These are phyloP conservation scores for Gymnorhina tibicen DNA, from an alignment of 2,113 vertebrate genomes.

Conservation along the genomic window DNA sequence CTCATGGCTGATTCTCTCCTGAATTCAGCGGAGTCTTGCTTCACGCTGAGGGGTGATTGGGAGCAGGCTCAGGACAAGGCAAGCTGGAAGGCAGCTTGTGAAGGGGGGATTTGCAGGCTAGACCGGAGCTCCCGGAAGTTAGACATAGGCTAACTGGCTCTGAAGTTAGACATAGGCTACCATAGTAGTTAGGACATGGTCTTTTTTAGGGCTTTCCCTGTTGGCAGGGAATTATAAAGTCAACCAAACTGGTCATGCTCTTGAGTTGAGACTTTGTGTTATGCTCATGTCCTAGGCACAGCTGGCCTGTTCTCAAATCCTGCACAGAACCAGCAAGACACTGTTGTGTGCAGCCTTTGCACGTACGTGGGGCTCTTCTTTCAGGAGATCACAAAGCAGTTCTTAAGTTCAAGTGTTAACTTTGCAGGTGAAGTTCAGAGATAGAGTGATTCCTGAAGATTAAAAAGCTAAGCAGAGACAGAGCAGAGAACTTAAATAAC, in stretches of 20 bases:
- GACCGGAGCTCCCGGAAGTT: not conserved
- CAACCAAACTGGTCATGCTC: not conserved
- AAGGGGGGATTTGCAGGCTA: not conserved
- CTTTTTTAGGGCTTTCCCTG: not conserved
- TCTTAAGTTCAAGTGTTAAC: not conserved
- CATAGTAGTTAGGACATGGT: not conserved
- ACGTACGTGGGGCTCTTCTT: fast-evolving
- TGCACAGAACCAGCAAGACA: not conserved
- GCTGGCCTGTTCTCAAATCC: not conserved
- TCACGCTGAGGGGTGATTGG: not conserved
- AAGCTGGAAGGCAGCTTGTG: not conserved
- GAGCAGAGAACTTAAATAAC: not conserved
- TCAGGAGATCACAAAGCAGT: not conserved
- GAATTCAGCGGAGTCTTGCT: not conserved
- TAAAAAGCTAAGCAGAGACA: not conserved
- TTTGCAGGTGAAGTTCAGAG: not conserved
- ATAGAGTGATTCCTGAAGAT: not conserved
- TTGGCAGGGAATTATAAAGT: not conserved
- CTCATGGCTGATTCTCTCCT: not conserved
- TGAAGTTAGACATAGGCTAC: not conserved
- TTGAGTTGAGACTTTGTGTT: not conserved
- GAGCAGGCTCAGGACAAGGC: not conserved
- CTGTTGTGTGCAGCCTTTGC: not conserved
- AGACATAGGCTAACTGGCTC: not conserved
- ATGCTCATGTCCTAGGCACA: not conserved